Evolutionary conservation across 2,797 vertebrate genomes (phyloP).

Genomic region (Channallabes apus): DNA sequence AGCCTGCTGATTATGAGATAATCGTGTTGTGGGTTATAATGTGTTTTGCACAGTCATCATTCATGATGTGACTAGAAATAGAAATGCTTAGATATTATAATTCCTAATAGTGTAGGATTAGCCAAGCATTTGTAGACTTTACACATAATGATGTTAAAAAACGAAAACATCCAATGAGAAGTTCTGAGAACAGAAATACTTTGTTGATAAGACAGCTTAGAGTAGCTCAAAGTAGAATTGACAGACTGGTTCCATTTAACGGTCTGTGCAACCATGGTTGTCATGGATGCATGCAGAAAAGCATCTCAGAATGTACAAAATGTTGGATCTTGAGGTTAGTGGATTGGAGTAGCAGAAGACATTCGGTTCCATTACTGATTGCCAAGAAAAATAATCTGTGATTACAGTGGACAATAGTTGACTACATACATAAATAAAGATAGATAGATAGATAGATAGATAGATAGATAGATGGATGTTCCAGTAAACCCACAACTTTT

Average conservation of each 20-base stretch:
- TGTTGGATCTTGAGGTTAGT: background rate
- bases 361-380: background rate
- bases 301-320: background rate
- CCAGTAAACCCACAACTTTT: too few species aligned
- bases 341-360: background rate
- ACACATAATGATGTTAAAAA: background rate
- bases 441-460: background rate
- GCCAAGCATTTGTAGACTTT: background rate
- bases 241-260: background rate
- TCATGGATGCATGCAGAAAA: background rate
- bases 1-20: conserved; percentile 21
- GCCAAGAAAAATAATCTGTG: background rate
- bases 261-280: background rate
- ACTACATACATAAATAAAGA: too few species aligned
- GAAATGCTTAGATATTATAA: conserved; percentile 4
- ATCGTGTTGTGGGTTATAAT: conserved; percentile 18
- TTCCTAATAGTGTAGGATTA: background rate
- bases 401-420: background rate
- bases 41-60: conserved; percentile 32
- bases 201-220: background rate
- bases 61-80: conserved; percentile 23
- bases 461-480: background rate
- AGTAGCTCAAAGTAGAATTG: background rate
- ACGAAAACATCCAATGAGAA: background rate
- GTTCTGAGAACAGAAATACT: background rate